phyloP scores from a whole-genome alignment of 2,888 invertebrate genomes.

The Beris morrisii region DNA sequence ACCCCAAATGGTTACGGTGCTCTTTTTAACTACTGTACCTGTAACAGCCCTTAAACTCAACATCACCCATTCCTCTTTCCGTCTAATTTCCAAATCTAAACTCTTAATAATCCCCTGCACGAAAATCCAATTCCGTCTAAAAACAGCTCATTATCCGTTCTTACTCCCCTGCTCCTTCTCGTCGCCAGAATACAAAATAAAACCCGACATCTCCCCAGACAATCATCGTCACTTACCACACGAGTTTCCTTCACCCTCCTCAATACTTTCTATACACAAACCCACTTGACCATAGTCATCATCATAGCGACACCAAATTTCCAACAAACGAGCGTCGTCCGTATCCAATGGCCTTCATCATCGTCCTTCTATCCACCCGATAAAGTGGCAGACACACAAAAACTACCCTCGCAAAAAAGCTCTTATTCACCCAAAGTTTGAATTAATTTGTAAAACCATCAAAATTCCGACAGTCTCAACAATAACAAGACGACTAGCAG shows the following conservation, averaged over 20 bases:
- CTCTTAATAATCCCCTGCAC: slow-evolving; percentile 28
- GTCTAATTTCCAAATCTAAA: neutral
- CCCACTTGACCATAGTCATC: slow-evolving; percentile 26
- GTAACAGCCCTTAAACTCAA: too few relatives aligned
- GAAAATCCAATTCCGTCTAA: slow-evolving; percentile 29
- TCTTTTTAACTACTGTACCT: too few relatives aligned
- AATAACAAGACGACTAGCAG: slow-evolving; percentile 19
- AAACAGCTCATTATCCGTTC: slow-evolving; percentile 26
- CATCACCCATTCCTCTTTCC: too few relatives aligned
- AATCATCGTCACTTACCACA: slow-evolving; percentile 34
- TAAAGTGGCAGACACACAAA: neutral
- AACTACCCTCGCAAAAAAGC: slow-evolving; percentile 24
- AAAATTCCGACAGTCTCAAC: slow-evolving; percentile 21
- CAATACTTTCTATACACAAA: neutral
- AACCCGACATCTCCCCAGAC: slow-evolving; percentile 26
- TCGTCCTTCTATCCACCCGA: neutral
- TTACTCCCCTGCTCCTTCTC: slow-evolving; percentile 9
- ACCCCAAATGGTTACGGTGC: too few relatives aligned
- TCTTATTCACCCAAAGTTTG: slow-evolving; percentile 27
- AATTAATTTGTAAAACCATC: slow-evolving; percentile 31
- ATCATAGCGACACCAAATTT: slow-evolving; percentile 22
- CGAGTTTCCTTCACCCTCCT: slow-evolving; percentile 20
- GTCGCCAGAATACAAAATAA: slow-evolving; percentile 22
- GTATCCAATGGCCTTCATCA: neutral
- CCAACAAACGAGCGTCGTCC: slow-evolving; percentile 19